These are phyloP conservation scores for Parasteatoda tepidariorum DNA, from an alignment of 1,140 invertebrate genomes.

Conservation along the genomic window DNA sequence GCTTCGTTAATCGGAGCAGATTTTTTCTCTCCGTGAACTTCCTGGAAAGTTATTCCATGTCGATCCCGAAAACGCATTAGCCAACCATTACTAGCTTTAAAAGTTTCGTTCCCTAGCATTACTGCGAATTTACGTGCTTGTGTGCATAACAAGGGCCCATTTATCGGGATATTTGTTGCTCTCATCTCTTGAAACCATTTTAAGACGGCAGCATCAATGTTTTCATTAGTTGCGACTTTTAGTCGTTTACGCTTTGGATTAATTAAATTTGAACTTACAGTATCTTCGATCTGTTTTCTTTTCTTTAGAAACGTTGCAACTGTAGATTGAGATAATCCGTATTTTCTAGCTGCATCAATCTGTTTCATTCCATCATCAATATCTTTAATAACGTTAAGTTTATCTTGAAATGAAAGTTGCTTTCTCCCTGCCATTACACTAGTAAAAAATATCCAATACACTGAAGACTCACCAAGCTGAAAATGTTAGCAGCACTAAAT, in stretches of 20 bases:
- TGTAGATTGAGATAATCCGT: background rate
- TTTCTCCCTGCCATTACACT: constrained; percentile 10
- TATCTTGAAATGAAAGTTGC: constrained; percentile 9
- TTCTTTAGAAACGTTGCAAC: background rate
- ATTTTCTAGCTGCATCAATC: background rate
- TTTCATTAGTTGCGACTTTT: constrained; percentile 11
- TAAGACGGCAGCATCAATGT: constrained; percentile 24
- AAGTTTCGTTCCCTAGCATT: constrained; percentile 21
- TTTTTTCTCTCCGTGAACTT: constrained; percentile 24
- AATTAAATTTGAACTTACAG: constrained; percentile 7
- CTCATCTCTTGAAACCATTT: constrained; percentile 22
- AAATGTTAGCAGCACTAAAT: too few relatives aligned
- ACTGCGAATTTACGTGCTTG: constrained; percentile 14
- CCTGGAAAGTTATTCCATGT: constrained; percentile 18
- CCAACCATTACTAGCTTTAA: constrained; percentile 22
- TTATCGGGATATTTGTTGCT: constrained; percentile 19
- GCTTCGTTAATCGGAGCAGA: constrained; percentile 1
- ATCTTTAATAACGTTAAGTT: constrained; percentile 4
- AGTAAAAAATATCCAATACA: too few relatives aligned
- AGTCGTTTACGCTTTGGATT: constrained; percentile 7
- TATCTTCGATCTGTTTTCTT: background rate
- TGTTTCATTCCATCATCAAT: background rate
- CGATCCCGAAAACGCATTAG: constrained; percentile 23
- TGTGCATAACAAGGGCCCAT: constrained; percentile 15
- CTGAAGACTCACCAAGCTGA: too few relatives aligned